phyloP scores from a whole-genome alignment of 2,113 vertebrate genomes.

The Fukomys damarensis region DNA sequence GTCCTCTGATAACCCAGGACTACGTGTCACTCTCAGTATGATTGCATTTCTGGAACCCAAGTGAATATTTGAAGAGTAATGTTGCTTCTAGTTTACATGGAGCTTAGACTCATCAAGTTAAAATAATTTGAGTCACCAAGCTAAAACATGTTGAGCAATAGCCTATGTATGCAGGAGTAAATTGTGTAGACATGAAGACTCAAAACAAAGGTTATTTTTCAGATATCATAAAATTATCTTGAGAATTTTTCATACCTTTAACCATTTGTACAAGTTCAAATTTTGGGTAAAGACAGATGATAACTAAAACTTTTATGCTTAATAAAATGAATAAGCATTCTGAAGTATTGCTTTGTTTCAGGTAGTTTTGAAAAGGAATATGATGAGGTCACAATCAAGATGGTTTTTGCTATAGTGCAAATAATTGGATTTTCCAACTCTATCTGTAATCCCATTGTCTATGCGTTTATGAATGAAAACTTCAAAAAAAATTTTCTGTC shows the following conservation, averaged over 20 bases:
- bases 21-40: not conserved
- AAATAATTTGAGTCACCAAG: not conserved
- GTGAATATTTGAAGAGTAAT: not conserved
- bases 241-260: not conserved
- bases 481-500: constrained; percentile 88
- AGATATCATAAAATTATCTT: not conserved
- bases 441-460: constrained; percentile 88
- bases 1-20: not conserved
- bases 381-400: constrained; percentile 88
- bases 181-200: not conserved
- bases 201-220: not conserved
- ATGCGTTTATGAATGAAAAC: constrained; percentile 89
- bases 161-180: not conserved
- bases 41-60: not conserved
- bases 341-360: constrained; percentile 66
- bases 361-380: constrained; percentile 86
- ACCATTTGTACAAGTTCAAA: not conserved
- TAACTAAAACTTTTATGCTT: not conserved
- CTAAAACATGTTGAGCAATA: no score
- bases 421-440: constrained; percentile 88
- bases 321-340: not conserved
- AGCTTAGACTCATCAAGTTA: not conserved
- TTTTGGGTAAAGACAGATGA: not conserved
- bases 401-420: constrained; percentile 86
- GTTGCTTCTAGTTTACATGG: not conserved